Evolutionary conservation across 2,113 vertebrate genomes (phyloP).

Genomic region (Salminus brasiliensis): DNA sequence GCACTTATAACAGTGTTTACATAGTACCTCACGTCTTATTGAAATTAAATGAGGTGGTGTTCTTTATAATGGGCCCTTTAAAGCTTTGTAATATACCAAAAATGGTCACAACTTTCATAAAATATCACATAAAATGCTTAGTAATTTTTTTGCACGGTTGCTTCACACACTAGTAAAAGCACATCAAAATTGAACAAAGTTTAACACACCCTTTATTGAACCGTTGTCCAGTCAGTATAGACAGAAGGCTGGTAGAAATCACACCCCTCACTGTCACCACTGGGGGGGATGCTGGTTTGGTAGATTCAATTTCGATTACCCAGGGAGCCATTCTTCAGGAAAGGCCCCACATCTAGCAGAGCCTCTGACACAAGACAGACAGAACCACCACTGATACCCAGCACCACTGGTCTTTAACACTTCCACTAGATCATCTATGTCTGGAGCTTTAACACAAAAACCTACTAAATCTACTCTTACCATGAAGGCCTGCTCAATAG

Average conservation of each 20-base stretch:
- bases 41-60: too few species aligned
- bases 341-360: constrained; percentile 26
- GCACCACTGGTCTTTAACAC: constrained; percentile 7
- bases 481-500: not conserved
- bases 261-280: constrained; percentile 29
- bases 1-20: too few species aligned
- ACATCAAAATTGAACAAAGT: not conserved
- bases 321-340: constrained; percentile 32
- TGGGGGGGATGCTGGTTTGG: not conserved
- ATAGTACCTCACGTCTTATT: too few species aligned
- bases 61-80: too few species aligned
- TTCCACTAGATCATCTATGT: not conserved
- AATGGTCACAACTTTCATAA: too few species aligned
- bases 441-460: not conserved
- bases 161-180: not conserved
- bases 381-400: constrained; percentile 13
- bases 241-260: constrained; percentile 1
- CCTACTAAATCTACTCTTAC: not conserved
- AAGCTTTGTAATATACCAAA: too few species aligned
- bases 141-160: too few species aligned
- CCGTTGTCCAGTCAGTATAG: not conserved
- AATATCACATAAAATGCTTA: too few species aligned
- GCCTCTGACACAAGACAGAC: constrained; percentile 32
- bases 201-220: not conserved
- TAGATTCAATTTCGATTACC: constrained; percentile 42